Evolutionary conservation across 1,140 invertebrate genomes (phyloP).

Genomic region (Drosophila busckii): DNA sequence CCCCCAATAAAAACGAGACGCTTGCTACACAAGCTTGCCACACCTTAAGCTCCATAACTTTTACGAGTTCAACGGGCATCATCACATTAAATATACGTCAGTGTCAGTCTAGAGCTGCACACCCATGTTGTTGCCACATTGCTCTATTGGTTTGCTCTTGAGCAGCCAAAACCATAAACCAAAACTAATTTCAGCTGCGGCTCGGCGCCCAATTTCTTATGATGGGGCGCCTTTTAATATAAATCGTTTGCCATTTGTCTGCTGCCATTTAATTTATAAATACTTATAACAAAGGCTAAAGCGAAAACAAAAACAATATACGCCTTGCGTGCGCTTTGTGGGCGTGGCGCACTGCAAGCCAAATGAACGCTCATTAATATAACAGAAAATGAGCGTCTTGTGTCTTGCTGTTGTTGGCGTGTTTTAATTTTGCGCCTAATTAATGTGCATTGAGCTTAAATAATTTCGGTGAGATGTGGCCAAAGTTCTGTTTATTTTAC

Average conservation of each 20-base stretch:
- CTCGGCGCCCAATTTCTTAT: slow-evolving; percentile 49
- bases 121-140: slow-evolving; percentile 26
- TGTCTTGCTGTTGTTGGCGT: slow-evolving; percentile 33
- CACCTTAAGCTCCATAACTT: slow-evolving; percentile 30
- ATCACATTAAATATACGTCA: slow-evolving; percentile 22
- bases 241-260: slow-evolving; percentile 69
- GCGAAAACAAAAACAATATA: slow-evolving; percentile 26
- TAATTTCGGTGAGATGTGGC: no score
- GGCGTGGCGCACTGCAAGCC: slow-evolving; percentile 52
- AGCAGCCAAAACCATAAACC: slow-evolving; percentile 15
- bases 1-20: no score
- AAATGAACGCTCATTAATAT: slow-evolving; percentile 74
- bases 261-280: slow-evolving; percentile 70
- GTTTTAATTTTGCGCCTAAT: slow-evolving; percentile 50
- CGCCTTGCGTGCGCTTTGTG: slow-evolving; percentile 55
- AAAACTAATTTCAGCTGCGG: slow-evolving; percentile 45
- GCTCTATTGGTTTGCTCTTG: slow-evolving; percentile 25
- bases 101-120: slow-evolving; percentile 26
- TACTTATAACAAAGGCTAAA: slow-evolving; percentile 58
- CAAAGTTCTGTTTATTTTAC: no score
- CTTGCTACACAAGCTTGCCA: slow-evolving; percentile 35
- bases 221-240: slow-evolving; percentile 50
- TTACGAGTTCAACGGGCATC: no score
- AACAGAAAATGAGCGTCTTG: slow-evolving; percentile 52
- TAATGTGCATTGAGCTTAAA: no score